These are phyloP conservation scores for Cantharis rustica DNA, from an alignment of 2,888 invertebrate species.

Conservation along the genomic window DNA sequence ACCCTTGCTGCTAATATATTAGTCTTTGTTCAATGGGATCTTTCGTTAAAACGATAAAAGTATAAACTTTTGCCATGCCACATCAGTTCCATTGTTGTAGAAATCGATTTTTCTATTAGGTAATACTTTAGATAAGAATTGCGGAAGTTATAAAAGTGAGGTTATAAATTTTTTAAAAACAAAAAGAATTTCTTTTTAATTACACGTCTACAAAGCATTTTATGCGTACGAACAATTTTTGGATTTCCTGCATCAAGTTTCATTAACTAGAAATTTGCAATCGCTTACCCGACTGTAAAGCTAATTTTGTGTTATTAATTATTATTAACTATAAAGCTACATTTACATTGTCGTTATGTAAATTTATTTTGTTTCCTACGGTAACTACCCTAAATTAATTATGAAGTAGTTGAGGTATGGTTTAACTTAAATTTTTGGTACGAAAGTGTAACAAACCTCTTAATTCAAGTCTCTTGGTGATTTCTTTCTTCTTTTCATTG, in stretches of 20 bases:
- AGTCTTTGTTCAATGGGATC: constrained; percentile 8
- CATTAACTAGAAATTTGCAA: neutral
- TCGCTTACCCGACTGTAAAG: neutral
- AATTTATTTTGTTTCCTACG: neutral
- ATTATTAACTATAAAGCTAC: neutral
- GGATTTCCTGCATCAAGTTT: neutral
- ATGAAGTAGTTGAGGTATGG: neutral
- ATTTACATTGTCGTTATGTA: neutral
- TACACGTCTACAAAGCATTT: too few relatives aligned
- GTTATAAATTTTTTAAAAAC: neutral
- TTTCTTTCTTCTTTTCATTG: neutral
- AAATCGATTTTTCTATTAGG: neutral
- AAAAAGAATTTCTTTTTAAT: neutral
- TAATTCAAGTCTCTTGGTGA: neutral
- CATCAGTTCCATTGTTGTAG: neutral
- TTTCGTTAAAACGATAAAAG: constrained; percentile 11
- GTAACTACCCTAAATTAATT: neutral
- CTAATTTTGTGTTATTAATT: constrained; percentile 2
- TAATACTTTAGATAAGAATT: neutral
- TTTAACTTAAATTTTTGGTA: neutral
- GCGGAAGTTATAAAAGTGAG: neutral
- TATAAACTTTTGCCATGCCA: neutral
- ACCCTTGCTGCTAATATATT: constrained; percentile 10
- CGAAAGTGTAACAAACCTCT: neutral
- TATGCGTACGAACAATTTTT: neutral